A percentile compares a stretch with the other conserved stretches of the same genome.
Evolutionary conservation across 1,140 invertebrate species (phyloP).

Genomic region (Dolichoris vasculosae): DNA sequence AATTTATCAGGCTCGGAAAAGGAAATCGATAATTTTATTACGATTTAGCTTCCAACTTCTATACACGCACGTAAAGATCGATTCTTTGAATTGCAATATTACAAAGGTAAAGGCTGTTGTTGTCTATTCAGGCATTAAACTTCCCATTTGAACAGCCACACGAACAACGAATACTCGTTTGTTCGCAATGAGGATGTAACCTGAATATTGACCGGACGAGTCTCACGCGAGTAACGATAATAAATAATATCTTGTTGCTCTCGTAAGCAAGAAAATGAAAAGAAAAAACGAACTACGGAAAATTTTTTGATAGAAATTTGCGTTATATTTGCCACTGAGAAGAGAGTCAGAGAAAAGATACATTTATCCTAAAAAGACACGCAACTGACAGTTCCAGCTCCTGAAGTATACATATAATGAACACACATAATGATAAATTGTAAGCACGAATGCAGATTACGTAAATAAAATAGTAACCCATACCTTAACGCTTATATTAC

Average conservation of each 20-base stretch:
- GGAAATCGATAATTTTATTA: no score
- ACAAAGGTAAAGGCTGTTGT: slow-evolving; percentile 24
- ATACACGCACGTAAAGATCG: neutral
- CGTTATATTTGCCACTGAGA: neutral
- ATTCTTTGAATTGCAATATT: neutral
- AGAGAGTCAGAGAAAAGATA: neutral
- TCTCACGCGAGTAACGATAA: slow-evolving; percentile 22
- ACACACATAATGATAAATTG: no score
- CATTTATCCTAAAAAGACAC: no score
- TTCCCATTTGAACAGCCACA: neutral
- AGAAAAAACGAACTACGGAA: neutral
- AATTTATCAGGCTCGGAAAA: no score
- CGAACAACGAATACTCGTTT: neutral
- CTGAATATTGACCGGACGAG: neutral
- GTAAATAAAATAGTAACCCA: no score
- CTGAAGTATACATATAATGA: no score
- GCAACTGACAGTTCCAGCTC: no score
- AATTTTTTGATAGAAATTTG: neutral
- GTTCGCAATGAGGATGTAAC: slow-evolving; percentile 8
- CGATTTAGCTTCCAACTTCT: neutral
- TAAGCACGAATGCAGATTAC: no score
- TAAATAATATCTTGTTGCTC: neutral
- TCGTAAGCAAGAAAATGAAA: neutral
- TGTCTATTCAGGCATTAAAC: slow-evolving; percentile 13
- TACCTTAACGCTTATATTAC: no score